Base-by-base conservation (phyloP, 2,888 invertebrate genomes). In the Acleris emargana region DNA sequence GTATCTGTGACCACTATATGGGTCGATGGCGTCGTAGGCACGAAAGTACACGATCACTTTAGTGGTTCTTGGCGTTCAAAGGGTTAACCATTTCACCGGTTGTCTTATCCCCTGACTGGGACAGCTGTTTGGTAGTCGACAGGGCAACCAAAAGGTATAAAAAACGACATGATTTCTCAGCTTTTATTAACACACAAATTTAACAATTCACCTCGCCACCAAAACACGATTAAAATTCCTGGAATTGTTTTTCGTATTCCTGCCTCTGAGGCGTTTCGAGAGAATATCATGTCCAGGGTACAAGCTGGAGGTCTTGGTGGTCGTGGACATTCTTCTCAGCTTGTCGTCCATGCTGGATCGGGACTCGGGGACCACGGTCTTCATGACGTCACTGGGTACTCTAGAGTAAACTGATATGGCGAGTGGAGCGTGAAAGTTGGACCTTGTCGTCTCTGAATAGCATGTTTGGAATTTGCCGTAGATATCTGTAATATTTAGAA, bases 221-320 rank as follows among this genome's bases (percentile, higher is more conserved):
- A 32, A 32, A 32, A 9, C 32, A 45, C 57, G 5, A 57, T 11
- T 4, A 22, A 32, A 16, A 3, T 45, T 57, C 11, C 20, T 13
- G 4, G 22, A 22, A 7, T 2, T 42, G 3, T 9, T 55, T 43
- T 1, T 22, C 22, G 16, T 1, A 6, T n/a, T 42, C 20, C 16
- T n/a, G 16, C 7, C 42, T 16, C 17, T 11, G 13, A 38, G 16
- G 2, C 58, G 49, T 3, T 42, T 51, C 4, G 59, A 59, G 51
- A 51, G 17, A 5, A 60, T 60, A 13, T 60, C 59, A n/a, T 60
- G 38, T 1, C 59, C 59, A 1, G 59, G 59, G 9, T 22, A 60
- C 38, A 60, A 22, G 17, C 59, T 51, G n/a, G n/a, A 22, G 0
- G 43, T 52, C 17, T 13, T 60, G 1, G 59, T 60, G 5, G 13